Evolutionary conservation across 2,888 invertebrate species (phyloP).

Genomic region (Phyllotreta striolata): DNA sequence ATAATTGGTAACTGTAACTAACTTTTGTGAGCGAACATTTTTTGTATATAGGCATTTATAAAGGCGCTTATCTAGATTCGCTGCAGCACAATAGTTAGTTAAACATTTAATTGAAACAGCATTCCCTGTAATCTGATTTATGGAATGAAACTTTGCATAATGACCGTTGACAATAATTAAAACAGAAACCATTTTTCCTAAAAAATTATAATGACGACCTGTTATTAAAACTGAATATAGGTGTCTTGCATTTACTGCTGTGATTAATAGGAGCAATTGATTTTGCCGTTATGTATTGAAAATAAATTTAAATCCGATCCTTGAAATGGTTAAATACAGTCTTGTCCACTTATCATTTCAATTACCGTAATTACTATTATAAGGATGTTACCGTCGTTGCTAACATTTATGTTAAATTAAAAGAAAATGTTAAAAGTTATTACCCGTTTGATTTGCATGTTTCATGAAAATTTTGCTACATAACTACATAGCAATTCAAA

Average conservation of each 20-base stretch:
- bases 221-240: conserved; percentile 5
- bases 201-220: conserved; percentile 5
- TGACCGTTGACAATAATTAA: conserved; percentile 8
- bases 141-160: not conserved
- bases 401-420: conserved; percentile 3
- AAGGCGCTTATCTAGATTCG: too few species aligned
- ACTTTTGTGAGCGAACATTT: too few species aligned
- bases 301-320: conserved; percentile 1
- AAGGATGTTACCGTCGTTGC: conserved; percentile 11
- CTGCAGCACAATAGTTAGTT: too few species aligned
- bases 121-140: too few species aligned
- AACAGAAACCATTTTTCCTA: not conserved
- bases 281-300: conserved; percentile 9
- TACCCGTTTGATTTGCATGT: not conserved
- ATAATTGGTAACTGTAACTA: too few species aligned
- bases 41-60: too few species aligned
- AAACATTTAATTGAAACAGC: too few species aligned
- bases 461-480: too few species aligned
- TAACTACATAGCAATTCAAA: too few species aligned
- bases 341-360: not conserved
- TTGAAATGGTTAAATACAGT: conserved; percentile 10
- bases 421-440: not conserved
- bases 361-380: conserved; percentile 10
- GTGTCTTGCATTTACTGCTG: conserved; percentile 1
- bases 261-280: conserved; percentile 11